phyloP scores from a whole-genome alignment of 1,140 invertebrate genomes.

The Drosophila repletoides region DNA sequence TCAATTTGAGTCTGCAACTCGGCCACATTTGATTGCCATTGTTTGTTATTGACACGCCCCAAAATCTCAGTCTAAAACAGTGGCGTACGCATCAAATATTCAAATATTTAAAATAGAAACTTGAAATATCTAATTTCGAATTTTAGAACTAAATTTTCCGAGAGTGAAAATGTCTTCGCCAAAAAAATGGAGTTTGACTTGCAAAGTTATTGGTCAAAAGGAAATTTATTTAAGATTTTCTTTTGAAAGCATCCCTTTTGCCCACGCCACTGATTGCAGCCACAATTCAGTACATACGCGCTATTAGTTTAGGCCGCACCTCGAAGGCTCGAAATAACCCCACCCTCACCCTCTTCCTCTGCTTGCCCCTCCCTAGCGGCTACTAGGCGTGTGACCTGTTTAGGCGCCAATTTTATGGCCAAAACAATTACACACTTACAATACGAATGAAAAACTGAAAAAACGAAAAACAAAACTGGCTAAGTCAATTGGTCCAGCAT shows the following conservation, averaged over 20 bases:
- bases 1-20: constrained; percentile 31
- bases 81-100: too few relatives aligned
- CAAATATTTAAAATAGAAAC: neutral
- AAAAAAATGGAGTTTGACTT: too few relatives aligned
- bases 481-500: neutral
- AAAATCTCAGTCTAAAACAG: too few relatives aligned
- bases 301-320: constrained; percentile 20
- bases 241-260: too few relatives aligned
- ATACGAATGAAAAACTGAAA: too few relatives aligned
- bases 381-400: constrained; percentile 16
- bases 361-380: neutral
- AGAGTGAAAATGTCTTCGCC: too few relatives aligned
- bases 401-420: constrained; percentile 15
- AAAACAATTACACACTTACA: neutral
- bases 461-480: neutral
- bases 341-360: neutral
- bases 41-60: constrained; percentile 27
- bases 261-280: too few relatives aligned
- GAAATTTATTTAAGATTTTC: too few relatives aligned
- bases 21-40: constrained; percentile 65
- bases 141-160: too few relatives aligned
- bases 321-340: constrained; percentile 4
- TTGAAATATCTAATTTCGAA: too few relatives aligned
- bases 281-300: too few relatives aligned
- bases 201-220: too few relatives aligned